phyloP scores from a whole-genome alignment of 2,113 vertebrate genomes.

The Myrmophylax atrothorax region DNA sequence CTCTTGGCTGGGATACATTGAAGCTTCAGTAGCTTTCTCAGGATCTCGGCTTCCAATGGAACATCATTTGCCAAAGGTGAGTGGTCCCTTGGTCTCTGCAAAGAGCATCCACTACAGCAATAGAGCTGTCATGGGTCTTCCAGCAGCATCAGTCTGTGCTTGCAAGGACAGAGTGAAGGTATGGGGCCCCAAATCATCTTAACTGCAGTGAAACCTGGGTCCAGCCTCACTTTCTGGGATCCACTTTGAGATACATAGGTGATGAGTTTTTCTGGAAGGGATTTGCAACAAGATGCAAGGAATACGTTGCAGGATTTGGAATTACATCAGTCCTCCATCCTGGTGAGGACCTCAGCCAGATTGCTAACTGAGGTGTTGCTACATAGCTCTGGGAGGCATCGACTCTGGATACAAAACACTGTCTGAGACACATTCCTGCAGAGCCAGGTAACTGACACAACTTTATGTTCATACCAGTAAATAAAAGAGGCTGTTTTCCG shows the following conservation, averaged over 20 bases:
- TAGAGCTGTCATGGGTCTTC: background rate
- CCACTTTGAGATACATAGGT: background rate
- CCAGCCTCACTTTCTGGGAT: background rate
- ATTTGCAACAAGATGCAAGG: background rate
- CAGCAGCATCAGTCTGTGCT: background rate
- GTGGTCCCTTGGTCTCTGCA: background rate
- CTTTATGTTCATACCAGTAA: fast-evolving
- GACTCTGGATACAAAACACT: background rate
- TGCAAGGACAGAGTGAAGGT: background rate
- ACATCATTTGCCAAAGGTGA: background rate
- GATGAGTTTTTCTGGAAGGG: background rate
- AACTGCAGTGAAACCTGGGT: background rate
- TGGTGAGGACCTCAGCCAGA: background rate
- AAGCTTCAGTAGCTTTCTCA: background rate
- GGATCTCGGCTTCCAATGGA: background rate
- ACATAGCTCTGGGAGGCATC: fast-evolving
- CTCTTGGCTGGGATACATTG: background rate
- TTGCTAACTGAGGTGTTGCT: background rate
- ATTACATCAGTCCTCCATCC: background rate
- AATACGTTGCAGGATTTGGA: fast-evolving
- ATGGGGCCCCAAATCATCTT: fast-evolving
- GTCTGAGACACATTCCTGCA: fast-evolving
- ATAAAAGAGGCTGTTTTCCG: background rate
- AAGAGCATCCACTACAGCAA: background rate
- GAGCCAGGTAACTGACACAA: background rate